Evolutionary conservation across 2,888 invertebrate species (phyloP).

Genomic region (Cephonodes hylas): DNA sequence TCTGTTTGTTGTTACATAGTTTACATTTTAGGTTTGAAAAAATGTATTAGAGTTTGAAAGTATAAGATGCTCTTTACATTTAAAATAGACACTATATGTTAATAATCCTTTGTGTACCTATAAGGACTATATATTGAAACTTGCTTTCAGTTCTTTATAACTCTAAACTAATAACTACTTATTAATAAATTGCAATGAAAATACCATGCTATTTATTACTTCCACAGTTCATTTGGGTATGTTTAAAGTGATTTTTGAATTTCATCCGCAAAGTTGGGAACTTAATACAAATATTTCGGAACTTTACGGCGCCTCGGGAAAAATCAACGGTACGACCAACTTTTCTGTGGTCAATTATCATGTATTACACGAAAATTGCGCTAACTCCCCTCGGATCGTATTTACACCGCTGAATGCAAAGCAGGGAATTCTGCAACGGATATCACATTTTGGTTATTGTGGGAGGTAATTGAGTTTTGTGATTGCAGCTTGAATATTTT

Average conservation of each 20-base stretch:
- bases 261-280: constrained; percentile 16
- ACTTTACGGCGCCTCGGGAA: constrained; percentile 17
- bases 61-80: too few species aligned
- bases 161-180: too few species aligned
- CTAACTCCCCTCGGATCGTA: constrained; percentile 16
- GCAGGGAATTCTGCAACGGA: constrained; percentile 22
- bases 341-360: constrained; percentile 56
- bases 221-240: neutral
- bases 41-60: neutral
- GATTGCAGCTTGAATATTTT: neutral
- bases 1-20: neutral
- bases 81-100: too few species aligned
- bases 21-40: neutral
- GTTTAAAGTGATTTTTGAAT: constrained; percentile 6
- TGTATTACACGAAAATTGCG: constrained; percentile 41
- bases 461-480: neutral
- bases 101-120: too few species aligned
- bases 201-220: neutral
- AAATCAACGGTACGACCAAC: constrained; percentile 32
- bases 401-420: constrained; percentile 21
- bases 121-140: too few species aligned
- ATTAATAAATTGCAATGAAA: neutral
- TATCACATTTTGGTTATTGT: constrained; percentile 7
- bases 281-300: constrained; percentile 5
- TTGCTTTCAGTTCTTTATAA: too few species aligned